A percentile compares a stretch with the other conserved stretches of the same genome.
Evolutionary conservation across 2,888 invertebrate genomes (phyloP).

Genomic region (Labia minor): DNA sequence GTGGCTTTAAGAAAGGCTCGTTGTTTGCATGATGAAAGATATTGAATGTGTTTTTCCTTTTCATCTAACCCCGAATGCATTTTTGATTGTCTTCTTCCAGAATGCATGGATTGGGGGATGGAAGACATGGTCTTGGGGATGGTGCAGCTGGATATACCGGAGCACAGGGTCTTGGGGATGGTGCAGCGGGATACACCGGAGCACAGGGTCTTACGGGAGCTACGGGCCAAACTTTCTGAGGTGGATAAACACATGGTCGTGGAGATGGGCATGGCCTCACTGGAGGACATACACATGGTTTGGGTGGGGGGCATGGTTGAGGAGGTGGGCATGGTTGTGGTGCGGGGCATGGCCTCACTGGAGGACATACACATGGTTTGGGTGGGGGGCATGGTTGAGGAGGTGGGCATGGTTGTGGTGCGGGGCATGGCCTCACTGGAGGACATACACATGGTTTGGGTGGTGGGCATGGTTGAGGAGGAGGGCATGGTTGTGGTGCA

Average conservation of each 20-base stretch:
- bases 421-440: neutral
- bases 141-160: no score
- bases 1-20: neutral
- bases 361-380: neutral
- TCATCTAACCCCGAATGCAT: slow-evolving; percentile 6
- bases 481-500: neutral
- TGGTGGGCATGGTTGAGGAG: neutral
- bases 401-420: neutral
- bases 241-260: neutral
- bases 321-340: neutral
- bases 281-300: neutral
- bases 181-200: neutral
- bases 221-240: no score
- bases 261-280: neutral
- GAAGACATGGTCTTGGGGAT: neutral
- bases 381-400: neutral
- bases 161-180: neutral
- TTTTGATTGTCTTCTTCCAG: neutral
- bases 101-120: neutral
- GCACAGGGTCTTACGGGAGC: neutral
- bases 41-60: neutral
- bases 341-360: neutral
- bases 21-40: neutral
- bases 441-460: neutral
- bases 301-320: neutral